A percentile compares a stretch with the other conserved stretches of the same genome.
Evolutionary conservation across 2,113 vertebrate genomes (phyloP).

Genomic region (Channa maculata): DNA sequence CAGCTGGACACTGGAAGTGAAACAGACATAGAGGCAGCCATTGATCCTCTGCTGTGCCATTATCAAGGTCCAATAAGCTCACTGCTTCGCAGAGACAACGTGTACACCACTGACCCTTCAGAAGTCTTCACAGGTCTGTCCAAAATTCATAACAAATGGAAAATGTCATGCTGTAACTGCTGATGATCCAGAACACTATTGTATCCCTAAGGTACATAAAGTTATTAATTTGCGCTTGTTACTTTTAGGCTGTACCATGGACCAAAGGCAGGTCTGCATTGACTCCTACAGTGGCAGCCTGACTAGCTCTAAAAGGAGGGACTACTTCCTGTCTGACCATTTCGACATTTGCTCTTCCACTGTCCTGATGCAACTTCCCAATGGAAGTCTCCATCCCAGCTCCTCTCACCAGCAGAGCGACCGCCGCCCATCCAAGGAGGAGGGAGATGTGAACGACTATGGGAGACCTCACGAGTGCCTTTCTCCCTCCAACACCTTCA

Average conservation of each 20-base stretch:
- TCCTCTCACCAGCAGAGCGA: slow-evolving; percentile 76
- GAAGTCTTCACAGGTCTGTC: slow-evolving; percentile 75
- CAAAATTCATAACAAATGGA: neutral
- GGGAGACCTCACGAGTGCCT: slow-evolving; percentile 76
- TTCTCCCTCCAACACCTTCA: slow-evolving; percentile 82
- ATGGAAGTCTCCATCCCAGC: slow-evolving; percentile 66
- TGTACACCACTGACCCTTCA: slow-evolving; percentile 83
- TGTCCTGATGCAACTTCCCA: slow-evolving; percentile 75
- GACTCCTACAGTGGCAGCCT: slow-evolving; percentile 82
- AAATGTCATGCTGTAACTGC: neutral
- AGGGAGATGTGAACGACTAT: slow-evolving; percentile 72
- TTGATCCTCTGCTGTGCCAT: slow-evolving; percentile 90
- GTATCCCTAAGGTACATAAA: no score
- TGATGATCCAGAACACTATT: neutral
- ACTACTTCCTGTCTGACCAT: slow-evolving; percentile 84
- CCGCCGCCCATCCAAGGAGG: slow-evolving; percentile 69
- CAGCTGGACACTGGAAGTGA: slow-evolving; percentile 92
- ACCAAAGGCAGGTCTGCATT: slow-evolving; percentile 79
- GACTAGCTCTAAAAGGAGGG: slow-evolving; percentile 83
- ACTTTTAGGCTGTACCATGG: slow-evolving; percentile 82
- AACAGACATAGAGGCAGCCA: slow-evolving; percentile 86
- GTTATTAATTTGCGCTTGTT: neutral
- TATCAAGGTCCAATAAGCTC: slow-evolving; percentile 87
- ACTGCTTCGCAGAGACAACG: slow-evolving; percentile 83
- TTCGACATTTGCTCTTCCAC: slow-evolving; percentile 80